Evolutionary conservation across 2,113 vertebrate genomes (phyloP), one percentile per base, ranked within the genome.

Genomic region (Pitta sordida): DNA sequence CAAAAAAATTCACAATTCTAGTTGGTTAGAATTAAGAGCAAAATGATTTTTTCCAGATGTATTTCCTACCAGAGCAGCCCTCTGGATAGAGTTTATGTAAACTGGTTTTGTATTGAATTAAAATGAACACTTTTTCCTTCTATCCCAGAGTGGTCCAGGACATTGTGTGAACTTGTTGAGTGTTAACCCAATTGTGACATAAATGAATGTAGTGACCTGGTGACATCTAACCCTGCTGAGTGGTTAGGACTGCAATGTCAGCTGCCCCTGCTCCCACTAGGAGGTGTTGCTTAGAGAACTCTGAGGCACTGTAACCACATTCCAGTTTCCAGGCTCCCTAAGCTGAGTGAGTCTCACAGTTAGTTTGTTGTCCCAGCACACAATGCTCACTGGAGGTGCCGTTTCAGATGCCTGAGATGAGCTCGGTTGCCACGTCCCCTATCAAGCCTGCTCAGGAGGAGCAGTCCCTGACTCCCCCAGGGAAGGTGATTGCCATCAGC

Each of bases 381-480:
- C 6, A 7, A 2, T 12, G 16, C 27, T 79, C 8, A 67, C 21
- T 20, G 52, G 10, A n/a, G 44, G 41, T 46, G 15, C 8, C 2
- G 30, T 92, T 94, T 21, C 70, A 99, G 99, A 97, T 39, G 6
- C 98, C 98, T 0, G 99, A 99, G 96, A 93, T 98, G 63, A 99
- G 98, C 92, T 97, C 98, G 30, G 96, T 98, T 53, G 98, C 98
- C 77, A 98, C 98, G 0, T 98, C 98, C 11, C 98, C 99, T 2
- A 95, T 98, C 60, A 99, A 99, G 96, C 97, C 97, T 5, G 48
- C 90, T 37, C 98, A 98, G 52, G 99, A 99, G 92, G 99, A 99
- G 43, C 99, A 99, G 84, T 96, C 98, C 0, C 79, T 97, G 48
- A 98, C 99, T 1, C 98, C 99, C 44, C 98, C 99, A 0, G 98